Conservation (phyloP, 2,113 vertebrate species). For the Thamnophis sirtalis region DNA sequence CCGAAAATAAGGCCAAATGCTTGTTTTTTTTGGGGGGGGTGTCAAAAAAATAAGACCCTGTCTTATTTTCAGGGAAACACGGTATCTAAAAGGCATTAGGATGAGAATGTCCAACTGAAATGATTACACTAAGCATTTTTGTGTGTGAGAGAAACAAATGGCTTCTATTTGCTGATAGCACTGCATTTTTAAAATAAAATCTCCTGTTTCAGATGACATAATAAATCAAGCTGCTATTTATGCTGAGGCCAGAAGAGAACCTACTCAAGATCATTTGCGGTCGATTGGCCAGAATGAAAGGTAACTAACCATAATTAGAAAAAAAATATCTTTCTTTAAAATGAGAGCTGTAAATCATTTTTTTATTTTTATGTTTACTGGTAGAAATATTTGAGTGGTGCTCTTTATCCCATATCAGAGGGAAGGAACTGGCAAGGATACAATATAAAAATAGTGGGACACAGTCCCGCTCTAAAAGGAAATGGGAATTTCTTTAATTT, state of each 20-base stretch:
- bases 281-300: neutral
- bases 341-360: neutral
- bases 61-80: too few relatives aligned
- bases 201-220: slow-evolving; percentile 11
- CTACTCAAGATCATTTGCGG: slow-evolving; percentile 1
- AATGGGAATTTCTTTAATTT: neutral
- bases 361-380: neutral
- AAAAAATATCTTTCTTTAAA: neutral
- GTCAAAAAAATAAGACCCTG: too few relatives aligned
- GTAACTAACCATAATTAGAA: neutral
- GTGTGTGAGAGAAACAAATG: neutral
- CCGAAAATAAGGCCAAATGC: too few relatives aligned
- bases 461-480: neutral
- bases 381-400: neutral
- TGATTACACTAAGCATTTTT: neutral
- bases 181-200: neutral
- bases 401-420: neutral
- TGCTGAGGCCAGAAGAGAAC: slow-evolving; percentile 7
- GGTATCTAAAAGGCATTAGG: neutral
- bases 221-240: neutral
- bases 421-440: neutral
- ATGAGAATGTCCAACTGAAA: neutral
- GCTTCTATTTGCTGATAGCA: neutral
- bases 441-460: neutral
- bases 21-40: too few relatives aligned